Percentiles rank a stretch among this genome's conserved stretches.
Evolutionary conservation across 2,113 vertebrate species (phyloP).

Genomic region (Erythrocercus mccallii): DNA sequence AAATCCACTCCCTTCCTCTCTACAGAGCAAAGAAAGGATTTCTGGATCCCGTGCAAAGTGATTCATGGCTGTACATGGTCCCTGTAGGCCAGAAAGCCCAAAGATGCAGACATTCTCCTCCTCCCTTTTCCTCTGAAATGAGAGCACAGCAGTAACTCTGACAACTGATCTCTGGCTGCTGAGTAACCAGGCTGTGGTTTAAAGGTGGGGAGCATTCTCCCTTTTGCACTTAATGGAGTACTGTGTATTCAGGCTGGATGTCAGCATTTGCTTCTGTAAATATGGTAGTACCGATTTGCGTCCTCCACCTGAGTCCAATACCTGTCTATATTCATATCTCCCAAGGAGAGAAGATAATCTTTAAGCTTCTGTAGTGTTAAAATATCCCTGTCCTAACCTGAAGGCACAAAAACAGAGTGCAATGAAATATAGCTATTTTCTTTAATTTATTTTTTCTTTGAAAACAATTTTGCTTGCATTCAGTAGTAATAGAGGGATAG

Average conservation of each 20-base stretch:
- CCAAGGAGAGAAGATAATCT: slow-evolving; percentile 59
- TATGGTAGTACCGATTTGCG: background rate
- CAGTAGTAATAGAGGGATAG: background rate
- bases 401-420: slow-evolving; percentile 19
- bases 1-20: background rate
- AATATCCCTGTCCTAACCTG: background rate
- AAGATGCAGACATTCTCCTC: background rate
- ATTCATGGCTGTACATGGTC: background rate
- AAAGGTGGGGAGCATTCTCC: background rate
- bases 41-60: background rate
- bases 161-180: background rate
- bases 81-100: background rate
- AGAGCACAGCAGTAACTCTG: slow-evolving; percentile 8
- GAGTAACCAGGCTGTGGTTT: slow-evolving; percentile 17
- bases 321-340: slow-evolving; percentile 44
- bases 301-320: background rate
- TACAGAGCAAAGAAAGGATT: background rate
- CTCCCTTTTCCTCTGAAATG: background rate
- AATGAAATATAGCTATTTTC: slow-evolving; percentile 28
- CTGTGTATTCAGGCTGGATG: slow-evolving; percentile 27
- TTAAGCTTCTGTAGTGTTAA: slow-evolving; percentile 18
- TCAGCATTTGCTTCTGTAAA: slow-evolving; percentile 40
- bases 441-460: slow-evolving; percentile 49
- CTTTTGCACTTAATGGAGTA: slow-evolving; percentile 26
- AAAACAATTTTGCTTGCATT: background rate